Percentiles rank a stretch among this genome's conserved stretches.
phyloP scores from a whole-genome alignment of 2,113 vertebrate species.

The Heterochromis multidens region DNA sequence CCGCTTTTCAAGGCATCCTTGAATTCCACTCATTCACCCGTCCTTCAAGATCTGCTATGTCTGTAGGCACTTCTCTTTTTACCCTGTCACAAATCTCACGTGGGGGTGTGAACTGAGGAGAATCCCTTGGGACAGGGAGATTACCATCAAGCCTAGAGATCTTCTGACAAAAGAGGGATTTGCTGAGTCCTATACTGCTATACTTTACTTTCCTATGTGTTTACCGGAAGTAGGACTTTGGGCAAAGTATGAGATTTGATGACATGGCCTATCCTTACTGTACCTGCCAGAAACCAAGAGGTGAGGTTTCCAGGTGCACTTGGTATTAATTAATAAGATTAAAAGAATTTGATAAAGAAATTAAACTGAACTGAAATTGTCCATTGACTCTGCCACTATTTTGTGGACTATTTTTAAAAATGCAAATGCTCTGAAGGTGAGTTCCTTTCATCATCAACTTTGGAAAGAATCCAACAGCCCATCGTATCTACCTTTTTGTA shows the following conservation, averaged over 20 bases:
- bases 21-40: slow-evolving; percentile 69
- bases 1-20: slow-evolving; percentile 61
- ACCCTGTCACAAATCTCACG: slow-evolving; percentile 64
- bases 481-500: neutral
- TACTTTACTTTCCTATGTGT: slow-evolving; percentile 34
- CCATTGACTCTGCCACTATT: neutral
- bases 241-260: neutral
- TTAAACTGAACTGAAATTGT: neutral
- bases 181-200: slow-evolving; percentile 52
- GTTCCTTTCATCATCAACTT: neutral
- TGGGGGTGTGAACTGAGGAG: slow-evolving; percentile 67
- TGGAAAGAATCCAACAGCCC: neutral
- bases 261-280: neutral
- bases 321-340: neutral
- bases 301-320: neutral
- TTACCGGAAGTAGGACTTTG: slow-evolving; percentile 21
- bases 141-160: slow-evolving; percentile 67
- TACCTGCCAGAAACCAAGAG: neutral
- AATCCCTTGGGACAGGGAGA: slow-evolving; percentile 64
- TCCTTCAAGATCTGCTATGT: slow-evolving; percentile 62
- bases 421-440: neutral
- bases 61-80: slow-evolving; percentile 62
- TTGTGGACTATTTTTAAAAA: neutral
- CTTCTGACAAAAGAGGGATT: slow-evolving; percentile 71
- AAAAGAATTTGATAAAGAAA: neutral